Percentiles rank a stretch among this genome's conserved stretches.
phyloP scores from a whole-genome alignment of 2,113 vertebrate species.

The Leptobrachium leishanense region DNA sequence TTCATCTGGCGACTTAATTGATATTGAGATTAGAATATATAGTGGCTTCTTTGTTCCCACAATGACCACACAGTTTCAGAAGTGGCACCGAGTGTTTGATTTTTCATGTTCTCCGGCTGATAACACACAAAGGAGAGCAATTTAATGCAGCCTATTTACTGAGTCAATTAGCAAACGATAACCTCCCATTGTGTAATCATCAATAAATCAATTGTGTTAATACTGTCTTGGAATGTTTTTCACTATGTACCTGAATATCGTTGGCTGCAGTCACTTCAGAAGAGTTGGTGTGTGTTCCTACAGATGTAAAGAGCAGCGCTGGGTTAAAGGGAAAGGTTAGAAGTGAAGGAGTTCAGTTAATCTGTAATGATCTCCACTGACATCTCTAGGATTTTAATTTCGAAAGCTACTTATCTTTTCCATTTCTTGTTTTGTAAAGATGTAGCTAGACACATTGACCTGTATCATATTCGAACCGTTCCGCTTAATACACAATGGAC shows the following conservation, averaged over 20 bases:
- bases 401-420: no score
- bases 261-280: constrained; percentile 69
- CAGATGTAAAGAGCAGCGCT: constrained; percentile 7
- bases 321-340: background rate
- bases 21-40: constrained; percentile 60
- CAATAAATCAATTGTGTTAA: constrained; percentile 82
- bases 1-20: constrained; percentile 65
- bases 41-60: constrained; percentile 58
- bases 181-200: constrained; percentile 78
- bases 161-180: constrained; percentile 82
- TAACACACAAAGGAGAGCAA: constrained; percentile 51
- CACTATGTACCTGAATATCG: constrained; percentile 74
- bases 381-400: no score
- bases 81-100: constrained; percentile 52
- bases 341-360: no score
- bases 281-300: constrained; percentile 57
- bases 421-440: no score
- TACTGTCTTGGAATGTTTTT: constrained; percentile 77
- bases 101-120: constrained; percentile 55
- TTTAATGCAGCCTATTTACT: constrained; percentile 70
- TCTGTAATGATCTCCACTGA: no score
- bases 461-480: no score
- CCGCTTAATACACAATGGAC: no score
- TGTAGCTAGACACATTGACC: no score
- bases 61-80: constrained; percentile 50